Conservation (phyloP, 1,140 invertebrate species). For the Drosophila kepulauana region DNA sequence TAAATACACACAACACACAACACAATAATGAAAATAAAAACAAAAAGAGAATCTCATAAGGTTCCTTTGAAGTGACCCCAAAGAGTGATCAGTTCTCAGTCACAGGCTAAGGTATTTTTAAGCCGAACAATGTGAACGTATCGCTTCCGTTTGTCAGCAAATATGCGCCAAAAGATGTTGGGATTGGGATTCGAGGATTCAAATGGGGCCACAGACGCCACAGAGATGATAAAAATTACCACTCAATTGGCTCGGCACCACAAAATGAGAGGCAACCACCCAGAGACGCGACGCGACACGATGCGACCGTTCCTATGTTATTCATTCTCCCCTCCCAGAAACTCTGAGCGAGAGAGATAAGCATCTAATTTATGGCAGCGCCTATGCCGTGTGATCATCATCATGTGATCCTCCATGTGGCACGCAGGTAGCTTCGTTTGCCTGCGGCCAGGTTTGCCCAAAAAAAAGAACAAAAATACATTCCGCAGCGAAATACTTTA, state of each 20-base stretch:
- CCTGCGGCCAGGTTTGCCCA: not conserved
- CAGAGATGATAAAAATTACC: conserved; percentile 75
- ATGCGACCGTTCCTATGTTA: conserved; percentile 13
- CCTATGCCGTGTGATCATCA: conserved; percentile 56
- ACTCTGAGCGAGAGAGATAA: conserved; percentile 53
- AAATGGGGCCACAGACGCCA: conserved; percentile 36
- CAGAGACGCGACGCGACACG: conserved; percentile 36
- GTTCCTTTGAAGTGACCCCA: conserved; percentile 25
- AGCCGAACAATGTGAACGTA: conserved; percentile 73
- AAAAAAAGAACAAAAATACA: not conserved
- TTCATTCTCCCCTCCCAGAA: not conserved
- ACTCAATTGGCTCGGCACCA: conserved; percentile 71
- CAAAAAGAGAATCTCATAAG: conserved; percentile 6
- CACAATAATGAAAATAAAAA: conserved; percentile 4
- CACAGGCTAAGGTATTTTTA: conserved; percentile 56
- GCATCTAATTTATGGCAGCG: conserved; percentile 78
- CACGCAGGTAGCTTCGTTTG: conserved; percentile 28
- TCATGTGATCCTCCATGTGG: conserved; percentile 18
- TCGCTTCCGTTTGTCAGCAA: conserved; percentile 78
- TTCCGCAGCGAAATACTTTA: conserved; percentile 45
- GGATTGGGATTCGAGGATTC: conserved; percentile 1
- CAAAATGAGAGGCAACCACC: conserved; percentile 54
- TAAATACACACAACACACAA: conserved; percentile 9
- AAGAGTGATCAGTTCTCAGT: conserved; percentile 1
- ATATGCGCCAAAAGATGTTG: conserved; percentile 37